These are phyloP conservation scores for Blera fallax DNA, from an alignment of 2,888 invertebrate species.

Conservation along the genomic window DNA sequence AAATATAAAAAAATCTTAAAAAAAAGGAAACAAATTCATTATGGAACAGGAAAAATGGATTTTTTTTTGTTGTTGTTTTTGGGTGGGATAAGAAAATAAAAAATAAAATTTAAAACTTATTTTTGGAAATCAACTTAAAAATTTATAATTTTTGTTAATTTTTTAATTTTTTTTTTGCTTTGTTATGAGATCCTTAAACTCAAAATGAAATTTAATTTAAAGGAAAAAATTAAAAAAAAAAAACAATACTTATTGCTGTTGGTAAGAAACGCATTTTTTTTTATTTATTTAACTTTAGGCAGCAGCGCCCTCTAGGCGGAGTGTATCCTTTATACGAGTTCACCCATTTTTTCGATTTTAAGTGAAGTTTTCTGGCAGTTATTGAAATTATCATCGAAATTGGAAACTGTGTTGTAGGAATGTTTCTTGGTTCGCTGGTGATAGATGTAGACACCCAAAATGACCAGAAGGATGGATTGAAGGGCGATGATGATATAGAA, in stretches of 20 bases:
- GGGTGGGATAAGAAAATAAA: slow-evolving; percentile 15
- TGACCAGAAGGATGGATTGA: slow-evolving; percentile 71
- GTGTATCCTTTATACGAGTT: slow-evolving; percentile 35
- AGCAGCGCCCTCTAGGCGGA: not conserved
- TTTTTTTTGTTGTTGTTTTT: not conserved
- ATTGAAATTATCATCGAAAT: slow-evolving; percentile 80
- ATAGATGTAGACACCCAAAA: slow-evolving; percentile 74
- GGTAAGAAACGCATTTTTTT: slow-evolving; percentile 66
- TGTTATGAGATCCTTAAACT: slow-evolving; percentile 59
- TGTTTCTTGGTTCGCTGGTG: slow-evolving; percentile 78
- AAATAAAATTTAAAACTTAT: not conserved
- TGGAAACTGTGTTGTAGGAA: slow-evolving; percentile 80
- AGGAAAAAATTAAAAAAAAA: slow-evolving; percentile 7
- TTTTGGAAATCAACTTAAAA: not conserved
- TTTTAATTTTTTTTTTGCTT: slow-evolving; percentile 5
- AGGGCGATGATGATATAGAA: slow-evolving; percentile 74
- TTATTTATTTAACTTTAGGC: slow-evolving; percentile 1
- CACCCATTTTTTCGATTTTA: slow-evolving; percentile 57
- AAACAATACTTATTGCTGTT: slow-evolving; percentile 51
- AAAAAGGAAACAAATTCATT: not conserved
- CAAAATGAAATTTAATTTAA: slow-evolving; percentile 27
- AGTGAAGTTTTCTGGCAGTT: slow-evolving; percentile 64
- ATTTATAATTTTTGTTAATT: not conserved
- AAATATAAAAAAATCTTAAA: slow-evolving; percentile 4
- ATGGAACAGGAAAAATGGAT: slow-evolving; percentile 4